phyloP scores from a whole-genome alignment of 2,797 vertebrate genomes.

The Gymnoscopelus braueri region DNA sequence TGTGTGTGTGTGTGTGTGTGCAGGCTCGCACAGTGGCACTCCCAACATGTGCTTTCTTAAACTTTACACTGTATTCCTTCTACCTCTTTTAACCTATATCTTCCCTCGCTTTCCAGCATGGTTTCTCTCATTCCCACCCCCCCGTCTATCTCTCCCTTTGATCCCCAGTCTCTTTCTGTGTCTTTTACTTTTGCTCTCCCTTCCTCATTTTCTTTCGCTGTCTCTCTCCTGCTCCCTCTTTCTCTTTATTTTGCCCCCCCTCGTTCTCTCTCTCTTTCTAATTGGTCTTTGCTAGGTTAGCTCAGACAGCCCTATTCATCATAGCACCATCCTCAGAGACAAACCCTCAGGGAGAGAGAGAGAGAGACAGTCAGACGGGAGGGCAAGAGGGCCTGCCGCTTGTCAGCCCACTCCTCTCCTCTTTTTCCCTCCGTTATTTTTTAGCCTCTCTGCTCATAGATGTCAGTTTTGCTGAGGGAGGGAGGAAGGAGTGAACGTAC shows the following conservation, averaged over 20 bases:
- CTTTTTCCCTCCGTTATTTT: constrained; percentile 32
- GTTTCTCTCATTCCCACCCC: constrained; percentile 1
- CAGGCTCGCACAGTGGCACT: constrained; percentile 12
- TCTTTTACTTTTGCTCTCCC: constrained; percentile 11
- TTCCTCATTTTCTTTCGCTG: constrained; percentile 7
- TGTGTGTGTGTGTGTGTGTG: too few relatives aligned
- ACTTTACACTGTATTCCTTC: constrained; percentile 56
- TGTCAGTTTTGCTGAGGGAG: constrained; percentile 65
- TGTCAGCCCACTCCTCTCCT: constrained; percentile 74
- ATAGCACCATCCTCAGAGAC: constrained; percentile 92
- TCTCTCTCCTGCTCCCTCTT: constrained; percentile 20
- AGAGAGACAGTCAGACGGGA: constrained; percentile 75
- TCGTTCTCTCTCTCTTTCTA: constrained; percentile 84
- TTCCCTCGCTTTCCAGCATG: constrained; percentile 38
- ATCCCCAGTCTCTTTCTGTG: neutral
- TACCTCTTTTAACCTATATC: constrained; percentile 58
- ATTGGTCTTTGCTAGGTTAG: constrained; percentile 97
- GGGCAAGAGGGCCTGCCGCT: constrained; percentile 76
- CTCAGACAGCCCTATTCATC: constrained; percentile 98
- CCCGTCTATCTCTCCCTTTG: too few relatives aligned
- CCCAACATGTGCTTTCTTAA: constrained; percentile 51
- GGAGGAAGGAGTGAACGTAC: constrained; percentile 79
- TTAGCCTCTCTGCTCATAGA: constrained; percentile 40
- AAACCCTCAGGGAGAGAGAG: constrained; percentile 87
- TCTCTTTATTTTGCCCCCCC: constrained; percentile 69